Base-by-base conservation (phyloP, 1,140 invertebrate genomes). In the Cydia amplana region DNA sequence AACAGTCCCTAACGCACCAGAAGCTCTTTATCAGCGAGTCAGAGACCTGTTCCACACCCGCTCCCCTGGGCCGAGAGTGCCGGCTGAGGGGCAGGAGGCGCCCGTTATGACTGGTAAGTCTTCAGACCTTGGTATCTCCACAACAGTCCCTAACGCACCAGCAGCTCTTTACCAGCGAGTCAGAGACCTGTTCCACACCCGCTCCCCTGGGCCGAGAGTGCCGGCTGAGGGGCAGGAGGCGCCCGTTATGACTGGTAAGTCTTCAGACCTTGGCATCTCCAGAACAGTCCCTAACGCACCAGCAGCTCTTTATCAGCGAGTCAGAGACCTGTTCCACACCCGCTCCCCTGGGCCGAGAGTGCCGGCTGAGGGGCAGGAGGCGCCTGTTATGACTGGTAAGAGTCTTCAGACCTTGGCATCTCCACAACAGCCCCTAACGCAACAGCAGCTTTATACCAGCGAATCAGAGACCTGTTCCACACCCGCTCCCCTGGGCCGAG, bases 401-500 rank as follows among this genome's bases (percentile, higher is more conserved):
- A n/a, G 80, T 14, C 28, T 28, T 28, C 2, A 28, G 28, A 4
- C 4, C 28, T 28, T 28, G 28, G 28, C 4, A 28, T 4, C 28
- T 28, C 28, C 28, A 28, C 16, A n/a, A n/a, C n/a, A n/a, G n/a
- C n/a, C n/a, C n/a, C n/a, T n/a, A n/a, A n/a, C n/a, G n/a, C n/a
- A 14, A 18, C 70, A 40, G 70, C 55, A 20, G 55, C 55, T 6
- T 7, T 60, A 9, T 91, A 91, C 78, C 87, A 91, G 77, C 83
- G 88, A 2, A 88, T 92, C 4, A 78, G 96, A 55, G 96, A 97
- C 82, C 91, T 98, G 49, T 98, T 98, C 87, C 95, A 95, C 79
- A 86, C 86, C 1, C 86, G 85, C 9, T 91, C 89, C 0, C 91
- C 89, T 0, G 88, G 88, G 0, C 88, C 88, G 1, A 83, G 90